Conservation (phyloP, 37 sponge, comb jelly and placozoan species). For the Corticium candelabrum region DNA sequence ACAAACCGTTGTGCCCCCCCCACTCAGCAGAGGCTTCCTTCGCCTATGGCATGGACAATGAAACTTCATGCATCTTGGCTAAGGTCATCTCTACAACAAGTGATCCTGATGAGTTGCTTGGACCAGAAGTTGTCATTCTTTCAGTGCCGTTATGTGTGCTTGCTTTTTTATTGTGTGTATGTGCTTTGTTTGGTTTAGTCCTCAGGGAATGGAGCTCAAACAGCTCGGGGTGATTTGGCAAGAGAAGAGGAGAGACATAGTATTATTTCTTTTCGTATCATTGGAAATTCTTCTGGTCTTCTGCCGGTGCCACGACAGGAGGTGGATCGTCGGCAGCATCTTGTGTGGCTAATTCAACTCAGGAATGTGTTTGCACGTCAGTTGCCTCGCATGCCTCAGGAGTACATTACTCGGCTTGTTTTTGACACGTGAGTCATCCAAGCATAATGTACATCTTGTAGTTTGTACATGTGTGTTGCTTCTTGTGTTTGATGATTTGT, state of each 20-base stretch:
- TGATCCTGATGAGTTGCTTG: slow-evolving; percentile 55
- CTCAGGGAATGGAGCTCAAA: slow-evolving; percentile 59
- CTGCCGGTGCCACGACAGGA: slow-evolving; percentile 51
- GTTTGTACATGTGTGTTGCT: too few relatives aligned
- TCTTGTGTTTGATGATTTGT: too few relatives aligned
- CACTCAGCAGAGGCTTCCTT: too few relatives aligned
- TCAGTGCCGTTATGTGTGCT: slow-evolving; percentile 9
- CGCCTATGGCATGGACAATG: slow-evolving; percentile 52
- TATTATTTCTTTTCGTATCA: slow-evolving; percentile 49
- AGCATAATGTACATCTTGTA: not conserved
- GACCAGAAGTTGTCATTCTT: slow-evolving; percentile 62
- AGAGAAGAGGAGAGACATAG: slow-evolving; percentile 67
- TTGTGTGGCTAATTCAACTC: slow-evolving; percentile 64
- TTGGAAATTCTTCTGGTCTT: not conserved
- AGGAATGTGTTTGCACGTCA: slow-evolving; percentile 82
- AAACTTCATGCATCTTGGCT: slow-evolving; percentile 48
- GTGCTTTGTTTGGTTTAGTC: slow-evolving; percentile 29
- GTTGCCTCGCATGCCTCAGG: slow-evolving; percentile 90
- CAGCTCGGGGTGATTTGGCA: slow-evolving; percentile 76
- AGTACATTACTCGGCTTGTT: slow-evolving; percentile 93
- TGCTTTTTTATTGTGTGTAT: not conserved
- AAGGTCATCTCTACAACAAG: slow-evolving; percentile 60
- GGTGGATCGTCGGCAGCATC: slow-evolving; percentile 47
- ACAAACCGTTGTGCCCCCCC: too few relatives aligned
- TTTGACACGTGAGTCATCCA: slow-evolving; percentile 71